These are phyloP conservation scores for Notolabrus celidotus DNA, from an alignment of 2,797 vertebrate species.

Conservation along the genomic window DNA sequence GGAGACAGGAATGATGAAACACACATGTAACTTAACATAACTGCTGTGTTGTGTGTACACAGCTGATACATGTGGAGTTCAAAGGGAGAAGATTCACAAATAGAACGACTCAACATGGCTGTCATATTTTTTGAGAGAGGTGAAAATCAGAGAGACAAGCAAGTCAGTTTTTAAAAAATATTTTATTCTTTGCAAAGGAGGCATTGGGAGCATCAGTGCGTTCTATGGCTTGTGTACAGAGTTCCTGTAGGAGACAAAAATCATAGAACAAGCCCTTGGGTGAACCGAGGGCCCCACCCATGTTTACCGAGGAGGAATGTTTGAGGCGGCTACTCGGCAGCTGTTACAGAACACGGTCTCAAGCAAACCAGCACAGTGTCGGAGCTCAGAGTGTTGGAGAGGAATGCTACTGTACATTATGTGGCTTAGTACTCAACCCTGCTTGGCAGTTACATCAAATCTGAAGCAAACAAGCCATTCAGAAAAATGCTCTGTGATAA, in stretches of 20 bases:
- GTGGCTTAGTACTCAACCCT: constrained; percentile 57
- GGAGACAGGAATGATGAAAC: constrained; percentile 78
- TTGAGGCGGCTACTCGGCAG: constrained; percentile 79
- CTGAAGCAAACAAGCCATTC: constrained; percentile 29
- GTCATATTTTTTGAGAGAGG: constrained; percentile 8
- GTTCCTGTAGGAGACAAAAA: constrained; percentile 72
- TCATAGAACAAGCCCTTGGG: constrained; percentile 79
- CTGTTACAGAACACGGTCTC: constrained; percentile 74
- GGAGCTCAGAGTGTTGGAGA: constrained; percentile 68
- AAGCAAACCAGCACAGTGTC: constrained; percentile 73
- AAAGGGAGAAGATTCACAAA: constrained; percentile 53
- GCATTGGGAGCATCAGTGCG: constrained; percentile 80
- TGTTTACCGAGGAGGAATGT: constrained; percentile 85
- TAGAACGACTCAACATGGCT: constrained; percentile 21
- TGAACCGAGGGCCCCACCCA: constrained; percentile 79
- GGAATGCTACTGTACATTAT: constrained; percentile 77
- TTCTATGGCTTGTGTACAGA: constrained; percentile 81
- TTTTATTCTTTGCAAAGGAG: constrained; percentile 84
- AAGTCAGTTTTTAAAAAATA: constrained; percentile 67
- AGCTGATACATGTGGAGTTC: constrained; percentile 62
- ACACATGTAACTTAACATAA: constrained; percentile 69
- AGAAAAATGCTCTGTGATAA: constrained; percentile 35
- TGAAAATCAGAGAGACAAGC: constrained; percentile 36
- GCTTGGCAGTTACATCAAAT: constrained; percentile 53
- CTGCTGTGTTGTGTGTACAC: constrained; percentile 48